Evolutionary conservation across 37 sponge, comb jelly and placozoan genomes (phyloP), one percentile per base, ranked within the genome.

Genomic region (Halisarca cf. caerulea): DNA sequence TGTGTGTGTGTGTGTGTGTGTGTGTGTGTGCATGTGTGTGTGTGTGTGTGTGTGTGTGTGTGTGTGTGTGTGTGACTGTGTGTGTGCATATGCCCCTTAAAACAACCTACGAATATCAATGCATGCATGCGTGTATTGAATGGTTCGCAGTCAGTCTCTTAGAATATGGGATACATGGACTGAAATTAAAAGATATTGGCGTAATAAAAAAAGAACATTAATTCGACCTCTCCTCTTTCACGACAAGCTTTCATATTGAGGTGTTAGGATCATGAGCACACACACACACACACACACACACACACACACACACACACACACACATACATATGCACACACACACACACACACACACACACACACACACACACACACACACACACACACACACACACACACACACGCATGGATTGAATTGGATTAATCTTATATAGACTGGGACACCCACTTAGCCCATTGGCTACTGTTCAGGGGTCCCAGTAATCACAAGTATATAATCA

Each of bases 1-100:
- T 68, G 69, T 68, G 69, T 68, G 69, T 68, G 69, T 68, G 69
- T 68, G 69, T 68, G 69, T 68, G 69, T 30, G 69, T 30, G 69
- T 30, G 34, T 68, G 69, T 68, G 69, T 68, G 69, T 68, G 69
- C 30, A 34, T 68, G 69, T 68, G 69, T 68, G 69, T 68, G 69
- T 68, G 69, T 68, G 69, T 68, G 69, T 30, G 69, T 68, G 69
- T 68, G 33, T 68, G 69, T 27, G 69, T 68, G 30, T 27, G 69
- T 68, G 69, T 68, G 69, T 68, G 69, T 68, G 69, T 68, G 69
- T 68, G 69, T 68, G 69, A 3, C 2, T 68, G 69, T 68, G 69
- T 68, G 69, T 62, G 64, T 62, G 30, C 64, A 62, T 20, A 62
- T 23, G 6, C 51, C 11, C 6, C 11, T 47, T 47, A 47, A 14